Conservation (phyloP, 2,113 vertebrate species). For the Canis aureus region DNA sequence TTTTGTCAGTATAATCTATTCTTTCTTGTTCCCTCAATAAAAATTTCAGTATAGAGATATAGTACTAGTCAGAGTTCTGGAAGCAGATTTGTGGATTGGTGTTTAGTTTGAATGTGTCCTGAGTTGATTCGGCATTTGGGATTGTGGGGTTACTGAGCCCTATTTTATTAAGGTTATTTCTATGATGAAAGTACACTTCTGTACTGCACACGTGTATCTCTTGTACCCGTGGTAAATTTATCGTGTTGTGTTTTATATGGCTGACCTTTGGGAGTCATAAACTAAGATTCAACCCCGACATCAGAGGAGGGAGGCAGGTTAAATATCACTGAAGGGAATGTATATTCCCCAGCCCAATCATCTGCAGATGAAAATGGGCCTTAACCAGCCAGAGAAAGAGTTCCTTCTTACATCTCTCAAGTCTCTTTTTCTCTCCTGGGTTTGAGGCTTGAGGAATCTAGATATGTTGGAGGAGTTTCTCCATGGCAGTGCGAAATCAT, state of each 20-base stretch:
- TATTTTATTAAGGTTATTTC: slow-evolving; percentile 37
- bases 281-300: neutral
- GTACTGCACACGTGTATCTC: neutral
- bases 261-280: neutral
- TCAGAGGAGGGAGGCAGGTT: neutral
- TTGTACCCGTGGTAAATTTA: neutral
- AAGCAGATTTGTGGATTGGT: neutral
- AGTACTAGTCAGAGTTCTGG: neutral
- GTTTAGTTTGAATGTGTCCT: neutral
- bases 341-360: neutral
- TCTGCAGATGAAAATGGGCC: neutral
- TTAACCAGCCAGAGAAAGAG: neutral
- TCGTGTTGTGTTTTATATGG: neutral
- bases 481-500: neutral
- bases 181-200: neutral
- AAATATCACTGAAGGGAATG: neutral
- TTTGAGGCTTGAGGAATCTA: neutral
- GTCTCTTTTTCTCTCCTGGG: neutral
- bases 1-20: neutral
- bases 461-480: neutral
- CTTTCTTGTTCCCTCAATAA: neutral
- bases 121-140: neutral
- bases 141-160: neutral
- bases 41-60: neutral
- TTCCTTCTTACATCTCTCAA: neutral